Evolutionary conservation across 1,140 invertebrate genomes (phyloP).

Genomic region (Xylocopa sonorina): DNA sequence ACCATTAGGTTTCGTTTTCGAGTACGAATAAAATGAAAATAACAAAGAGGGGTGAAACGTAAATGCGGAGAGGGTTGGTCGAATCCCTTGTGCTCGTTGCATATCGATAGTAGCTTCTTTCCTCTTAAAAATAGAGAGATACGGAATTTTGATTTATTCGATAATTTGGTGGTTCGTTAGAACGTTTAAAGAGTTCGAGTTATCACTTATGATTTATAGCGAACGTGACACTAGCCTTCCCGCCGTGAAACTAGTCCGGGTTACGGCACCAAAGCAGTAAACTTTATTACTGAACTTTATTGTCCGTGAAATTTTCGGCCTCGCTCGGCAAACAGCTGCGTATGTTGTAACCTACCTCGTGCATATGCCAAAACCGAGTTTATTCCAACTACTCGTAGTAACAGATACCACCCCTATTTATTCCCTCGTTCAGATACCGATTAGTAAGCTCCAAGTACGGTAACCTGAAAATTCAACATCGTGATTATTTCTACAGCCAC

Average conservation of each 20-base stretch:
- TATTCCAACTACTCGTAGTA: background rate
- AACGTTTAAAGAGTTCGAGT: background rate
- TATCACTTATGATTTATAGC: background rate
- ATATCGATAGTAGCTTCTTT: no score
- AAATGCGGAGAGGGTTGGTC: background rate
- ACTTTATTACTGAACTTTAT: constrained; percentile 48
- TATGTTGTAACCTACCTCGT: background rate
- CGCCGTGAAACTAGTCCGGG: background rate
- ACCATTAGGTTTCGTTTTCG: background rate
- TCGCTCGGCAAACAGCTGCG: background rate
- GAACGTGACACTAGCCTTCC: background rate
- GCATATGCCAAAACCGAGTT: background rate
- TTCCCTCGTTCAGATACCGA: no score
- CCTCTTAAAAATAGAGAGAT: background rate
- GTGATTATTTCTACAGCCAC: no score
- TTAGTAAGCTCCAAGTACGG: no score
- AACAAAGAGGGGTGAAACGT: no score
- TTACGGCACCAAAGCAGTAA: constrained; percentile 24
- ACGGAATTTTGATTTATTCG: background rate
- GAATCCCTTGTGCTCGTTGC: background rate
- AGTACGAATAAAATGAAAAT: background rate
- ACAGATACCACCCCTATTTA: no score
- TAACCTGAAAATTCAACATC: no score
- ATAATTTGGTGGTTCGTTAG: background rate
- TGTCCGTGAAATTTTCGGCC: constrained; percentile 38